Conservation (phyloP, 2,888 invertebrate genomes). For the Acanthosepion pharaonis region DNA sequence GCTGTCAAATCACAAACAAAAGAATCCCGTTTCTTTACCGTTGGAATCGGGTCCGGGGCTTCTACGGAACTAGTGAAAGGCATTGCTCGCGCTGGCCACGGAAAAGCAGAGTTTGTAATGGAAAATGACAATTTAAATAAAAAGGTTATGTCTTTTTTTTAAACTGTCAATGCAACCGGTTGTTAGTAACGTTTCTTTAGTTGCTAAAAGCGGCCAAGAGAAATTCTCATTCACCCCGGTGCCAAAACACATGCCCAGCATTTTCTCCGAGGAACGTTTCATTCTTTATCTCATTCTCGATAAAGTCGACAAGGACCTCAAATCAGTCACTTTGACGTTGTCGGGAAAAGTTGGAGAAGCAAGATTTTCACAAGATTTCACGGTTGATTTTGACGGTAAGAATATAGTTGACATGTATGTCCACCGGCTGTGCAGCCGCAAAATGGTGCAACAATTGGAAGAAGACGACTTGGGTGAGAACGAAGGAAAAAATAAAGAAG, state of each 20-base stretch:
- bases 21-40: conserved; percentile 61
- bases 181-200: conserved; percentile 49
- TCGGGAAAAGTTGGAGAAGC: conserved; percentile 22
- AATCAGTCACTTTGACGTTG: not conserved
- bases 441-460: not conserved
- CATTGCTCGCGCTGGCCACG: conserved; percentile 71
- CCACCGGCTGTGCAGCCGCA: not conserved
- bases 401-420: not conserved
- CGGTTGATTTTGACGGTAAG: not conserved
- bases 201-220: not conserved
- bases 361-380: not conserved
- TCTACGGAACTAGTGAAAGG: conserved; percentile 72
- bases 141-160: conserved; percentile 57
- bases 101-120: conserved; percentile 70
- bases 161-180: conserved; percentile 58
- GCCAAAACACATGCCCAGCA: not conserved
- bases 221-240: not conserved
- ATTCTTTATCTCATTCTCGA: not conserved
- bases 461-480: not conserved
- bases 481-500: conserved; percentile 14
- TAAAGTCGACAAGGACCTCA: not conserved
- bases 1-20: conserved; percentile 60
- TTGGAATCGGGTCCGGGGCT: conserved; percentile 72
- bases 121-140: conserved; percentile 53
- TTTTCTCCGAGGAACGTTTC: conserved; percentile 16